Base-by-base conservation (phyloP, 2,888 invertebrate genomes). In the Falcaria lacertinaria region DNA sequence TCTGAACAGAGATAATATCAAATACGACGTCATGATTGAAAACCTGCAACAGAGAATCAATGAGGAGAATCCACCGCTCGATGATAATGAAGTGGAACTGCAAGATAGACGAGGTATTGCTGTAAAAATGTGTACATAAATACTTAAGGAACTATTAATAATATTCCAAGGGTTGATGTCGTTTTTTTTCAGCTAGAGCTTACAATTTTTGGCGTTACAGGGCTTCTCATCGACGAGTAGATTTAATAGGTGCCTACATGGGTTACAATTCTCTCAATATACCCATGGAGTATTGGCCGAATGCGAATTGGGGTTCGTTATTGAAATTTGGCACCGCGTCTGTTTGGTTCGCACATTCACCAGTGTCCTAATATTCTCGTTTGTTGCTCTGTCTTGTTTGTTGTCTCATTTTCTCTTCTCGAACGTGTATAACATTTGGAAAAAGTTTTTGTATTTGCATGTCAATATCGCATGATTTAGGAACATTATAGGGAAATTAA, bases 11-110 rank as follows among this genome's bases (percentile, higher is more conserved):
- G 91, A 92, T 49, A 91, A 92, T 42, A 91, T 96, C 44, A 74
- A 90, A 15, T 95, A 91, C 68, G 90, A 93, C 41, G 86, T 96
- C n/a, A 80, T 95, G 35, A 95, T 96, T 60, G 91, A 93, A 39
- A 94, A 97, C 79, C 75, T 97, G 40, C 96, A 96, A 75, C 89
- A 90, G 61, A 93, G 93, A 38, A 96, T 96, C 49, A 92, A 96
- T 57, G 91, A 91, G 50, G 96, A 96, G 82, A 96, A 96, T 79
- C 95, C 95, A 36, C 90, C 91, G 2, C 80, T 92, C 13, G 91
- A 92, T 45, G 91, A 93, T 63, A 92, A 93, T 43, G 94, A 94
- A 66, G 71, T 91, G 34, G 91, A 91, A 60, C 90, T 95, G 39
- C 92, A 93, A 59, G 93, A 95, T 57, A 89, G 93, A 68, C 88